Evolutionary conservation across 2,888 invertebrate genomes (phyloP).

Genomic region (Coelopa pilipes): DNA sequence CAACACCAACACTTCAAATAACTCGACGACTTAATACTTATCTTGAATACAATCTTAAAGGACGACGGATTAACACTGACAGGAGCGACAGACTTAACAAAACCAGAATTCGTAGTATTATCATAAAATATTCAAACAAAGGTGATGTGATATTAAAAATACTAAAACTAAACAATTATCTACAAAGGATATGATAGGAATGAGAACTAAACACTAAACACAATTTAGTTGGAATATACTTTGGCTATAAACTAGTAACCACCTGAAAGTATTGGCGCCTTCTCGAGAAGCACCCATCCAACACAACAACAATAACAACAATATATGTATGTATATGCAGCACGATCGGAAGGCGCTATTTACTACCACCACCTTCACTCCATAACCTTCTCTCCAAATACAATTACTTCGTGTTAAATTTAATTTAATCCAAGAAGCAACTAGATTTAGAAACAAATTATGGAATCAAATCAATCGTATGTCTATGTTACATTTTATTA

Average conservation of each 20-base stretch:
- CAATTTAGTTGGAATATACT: slow-evolving; percentile 15
- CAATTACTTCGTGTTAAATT: slow-evolving; percentile 29
- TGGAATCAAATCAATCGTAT: slow-evolving; percentile 21
- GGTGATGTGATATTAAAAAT: slow-evolving; percentile 58
- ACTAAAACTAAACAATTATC: slow-evolving; percentile 45
- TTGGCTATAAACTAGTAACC: slow-evolving; percentile 12
- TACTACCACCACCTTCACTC: not conserved
- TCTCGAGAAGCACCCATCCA: not conserved
- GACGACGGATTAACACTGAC: slow-evolving; percentile 30
- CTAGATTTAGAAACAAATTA: slow-evolving; percentile 18
- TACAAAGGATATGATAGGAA: slow-evolving; percentile 37
- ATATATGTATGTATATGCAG: not conserved
- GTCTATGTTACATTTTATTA: slow-evolving; percentile 33
- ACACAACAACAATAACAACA: not conserved
- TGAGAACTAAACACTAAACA: slow-evolving; percentile 14
- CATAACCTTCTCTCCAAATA: not conserved
- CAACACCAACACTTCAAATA: slow-evolving; percentile 6
- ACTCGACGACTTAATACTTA: slow-evolving; percentile 6
- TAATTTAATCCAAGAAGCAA: slow-evolving; percentile 31
- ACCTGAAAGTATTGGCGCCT: not conserved
- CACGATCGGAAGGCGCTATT: no score
- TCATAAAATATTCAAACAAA: slow-evolving; percentile 47
- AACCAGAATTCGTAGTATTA: slow-evolving; percentile 36
- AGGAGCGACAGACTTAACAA: slow-evolving; percentile 41
- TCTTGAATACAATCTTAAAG: slow-evolving; percentile 35